Conservation (phyloP, 2,113 vertebrate species). For the Dromiciops gliroides region DNA sequence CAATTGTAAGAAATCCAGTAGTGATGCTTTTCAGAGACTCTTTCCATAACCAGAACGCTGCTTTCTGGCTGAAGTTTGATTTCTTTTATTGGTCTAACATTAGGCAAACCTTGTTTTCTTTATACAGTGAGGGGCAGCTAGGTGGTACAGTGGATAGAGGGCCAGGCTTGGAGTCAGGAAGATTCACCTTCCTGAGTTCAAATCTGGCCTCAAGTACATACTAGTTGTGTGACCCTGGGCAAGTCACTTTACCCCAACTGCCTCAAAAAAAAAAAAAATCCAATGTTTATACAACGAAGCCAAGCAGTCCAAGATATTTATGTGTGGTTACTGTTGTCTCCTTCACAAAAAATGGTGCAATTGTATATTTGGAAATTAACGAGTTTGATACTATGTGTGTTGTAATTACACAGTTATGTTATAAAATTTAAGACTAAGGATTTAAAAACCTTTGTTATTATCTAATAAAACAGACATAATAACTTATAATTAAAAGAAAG, state of each 20-base stretch:
- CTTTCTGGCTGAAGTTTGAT: not conserved
- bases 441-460: conserved; percentile 9
- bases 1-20: not conserved
- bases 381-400: not conserved
- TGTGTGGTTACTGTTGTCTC: not conserved
- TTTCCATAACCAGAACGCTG: not conserved
- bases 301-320: not conserved
- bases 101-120: not conserved
- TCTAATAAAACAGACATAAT: conserved; percentile 10
- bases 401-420: conserved; percentile 23
- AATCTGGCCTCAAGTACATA: no score
- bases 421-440: not conserved
- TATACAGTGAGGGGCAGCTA: no score
- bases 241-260: no score
- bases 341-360: not conserved
- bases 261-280: no score
- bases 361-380: conserved; percentile 18
- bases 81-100: not conserved
- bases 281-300: not conserved
- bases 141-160: no score
- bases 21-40: not conserved
- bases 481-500: conserved; percentile 48
- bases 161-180: no score
- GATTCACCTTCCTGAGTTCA: no score
- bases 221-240: no score